Evolutionary conservation across 37 sponge, comb jelly and placozoan species (phyloP).

Genomic region (Oopsacas minuta): DNA sequence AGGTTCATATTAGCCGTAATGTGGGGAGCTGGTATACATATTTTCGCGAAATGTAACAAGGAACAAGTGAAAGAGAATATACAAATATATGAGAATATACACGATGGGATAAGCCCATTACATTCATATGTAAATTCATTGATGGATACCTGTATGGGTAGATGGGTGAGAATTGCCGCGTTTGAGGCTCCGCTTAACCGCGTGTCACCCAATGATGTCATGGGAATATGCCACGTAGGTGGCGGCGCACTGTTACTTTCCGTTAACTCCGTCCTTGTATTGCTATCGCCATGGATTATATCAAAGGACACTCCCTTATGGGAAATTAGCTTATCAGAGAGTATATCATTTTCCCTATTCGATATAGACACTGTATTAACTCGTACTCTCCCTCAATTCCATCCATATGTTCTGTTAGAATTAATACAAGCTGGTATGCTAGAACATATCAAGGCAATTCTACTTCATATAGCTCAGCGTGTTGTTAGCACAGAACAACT

Average conservation of each 20-base stretch:
- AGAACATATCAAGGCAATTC: constrained; percentile 46
- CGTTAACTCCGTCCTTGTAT: neutral
- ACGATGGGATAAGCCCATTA: neutral
- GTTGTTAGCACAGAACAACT: constrained; percentile 25
- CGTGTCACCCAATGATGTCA: neutral
- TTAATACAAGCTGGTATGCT: constrained; percentile 68
- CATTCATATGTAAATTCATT: neutral
- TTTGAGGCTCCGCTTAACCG: neutral
- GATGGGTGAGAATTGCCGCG: neutral
- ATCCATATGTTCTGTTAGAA: constrained; percentile 68
- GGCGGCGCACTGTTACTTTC: neutral
- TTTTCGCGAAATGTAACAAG: neutral
- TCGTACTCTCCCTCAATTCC: constrained; percentile 71
- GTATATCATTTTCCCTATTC: neutral
- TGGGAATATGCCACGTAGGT: neutral
- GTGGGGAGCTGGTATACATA: neutral
- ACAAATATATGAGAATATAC: neutral
- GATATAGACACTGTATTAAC: neutral
- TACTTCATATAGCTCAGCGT: constrained; percentile 50
- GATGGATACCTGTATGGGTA: neutral
- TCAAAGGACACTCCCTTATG: neutral
- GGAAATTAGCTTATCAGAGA: neutral
- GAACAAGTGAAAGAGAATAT: neutral
- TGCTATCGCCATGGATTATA: neutral
- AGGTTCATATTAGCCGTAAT: neutral